phyloP scores from a whole-genome alignment of 2,797 vertebrate genomes.

The Mus spretus region DNA sequence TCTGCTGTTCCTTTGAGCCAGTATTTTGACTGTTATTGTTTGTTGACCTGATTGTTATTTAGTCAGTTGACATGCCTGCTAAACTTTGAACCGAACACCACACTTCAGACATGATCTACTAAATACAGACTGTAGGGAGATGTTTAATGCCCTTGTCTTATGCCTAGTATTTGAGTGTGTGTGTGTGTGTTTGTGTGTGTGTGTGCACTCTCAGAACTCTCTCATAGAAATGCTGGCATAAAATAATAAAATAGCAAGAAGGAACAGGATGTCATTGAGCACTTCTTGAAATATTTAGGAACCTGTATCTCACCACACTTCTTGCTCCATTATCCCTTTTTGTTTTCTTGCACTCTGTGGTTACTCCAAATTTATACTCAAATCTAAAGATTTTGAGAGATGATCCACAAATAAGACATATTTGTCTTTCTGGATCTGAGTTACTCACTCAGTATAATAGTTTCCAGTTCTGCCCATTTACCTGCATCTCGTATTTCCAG shows the following conservation, averaged over 20 bases:
- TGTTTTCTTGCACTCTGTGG: background rate
- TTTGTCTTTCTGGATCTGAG: background rate
- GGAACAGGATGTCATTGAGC: background rate
- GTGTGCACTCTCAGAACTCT: background rate
- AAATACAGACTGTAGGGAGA: background rate
- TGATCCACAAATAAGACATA: background rate
- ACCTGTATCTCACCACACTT: too few species aligned
- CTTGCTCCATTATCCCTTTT: background rate
- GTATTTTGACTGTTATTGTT: background rate
- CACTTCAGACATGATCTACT: background rate
- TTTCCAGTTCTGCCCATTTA: background rate
- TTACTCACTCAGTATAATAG: background rate
- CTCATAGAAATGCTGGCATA: background rate
- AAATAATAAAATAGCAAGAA: background rate
- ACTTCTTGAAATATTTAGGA: conserved; percentile 19
- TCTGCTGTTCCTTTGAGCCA: background rate
- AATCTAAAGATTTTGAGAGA: background rate
- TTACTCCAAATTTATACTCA: background rate
- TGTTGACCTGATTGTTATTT: background rate
- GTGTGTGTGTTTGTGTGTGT: conserved; percentile 32
- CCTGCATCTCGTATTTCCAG: background rate
- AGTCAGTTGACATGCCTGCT: background rate
- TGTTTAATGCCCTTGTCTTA: background rate
- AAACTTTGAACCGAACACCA: background rate
- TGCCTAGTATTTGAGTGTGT: background rate